Conservation (phyloP, 2,113 vertebrate species). For the Natator depressus region DNA sequence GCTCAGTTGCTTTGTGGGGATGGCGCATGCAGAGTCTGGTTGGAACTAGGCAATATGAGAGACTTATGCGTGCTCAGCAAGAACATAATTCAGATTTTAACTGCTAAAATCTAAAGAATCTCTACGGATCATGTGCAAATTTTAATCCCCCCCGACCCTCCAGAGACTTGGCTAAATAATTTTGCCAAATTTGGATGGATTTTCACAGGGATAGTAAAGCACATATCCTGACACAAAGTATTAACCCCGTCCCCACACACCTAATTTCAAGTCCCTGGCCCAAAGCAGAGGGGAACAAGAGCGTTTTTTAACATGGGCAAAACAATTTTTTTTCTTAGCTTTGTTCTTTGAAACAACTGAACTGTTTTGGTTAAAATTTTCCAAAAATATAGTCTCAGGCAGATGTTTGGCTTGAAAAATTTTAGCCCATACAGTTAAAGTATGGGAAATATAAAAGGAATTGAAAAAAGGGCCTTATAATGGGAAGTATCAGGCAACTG, state of each 20-base stretch:
- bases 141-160: too few relatives aligned
- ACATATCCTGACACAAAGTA: neutral
- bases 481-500: neutral
- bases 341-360: neutral
- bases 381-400: neutral
- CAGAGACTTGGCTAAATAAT: neutral
- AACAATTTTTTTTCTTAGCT: neutral
- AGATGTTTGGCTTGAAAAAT: neutral
- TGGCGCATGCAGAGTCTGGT: too few relatives aligned
- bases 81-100: too few relatives aligned
- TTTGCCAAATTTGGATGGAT: neutral
- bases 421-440: neutral
- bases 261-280: neutral
- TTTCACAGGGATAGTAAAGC: neutral
- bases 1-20: too few relatives aligned
- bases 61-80: neutral
- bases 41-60: too few relatives aligned
- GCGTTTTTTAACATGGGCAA: neutral
- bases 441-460: neutral
- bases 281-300: neutral
- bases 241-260: neutral
- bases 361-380: neutral
- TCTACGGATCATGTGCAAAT: too few relatives aligned
- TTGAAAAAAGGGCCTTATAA: neutral
- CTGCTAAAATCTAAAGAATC: too few relatives aligned